Percentiles rank a stretch among this genome's conserved stretches.
These are phyloP conservation scores for Pocillopora meandrina DNA, from an alignment of 92 coral and sea anemone genomes.

Conservation along the genomic window DNA sequence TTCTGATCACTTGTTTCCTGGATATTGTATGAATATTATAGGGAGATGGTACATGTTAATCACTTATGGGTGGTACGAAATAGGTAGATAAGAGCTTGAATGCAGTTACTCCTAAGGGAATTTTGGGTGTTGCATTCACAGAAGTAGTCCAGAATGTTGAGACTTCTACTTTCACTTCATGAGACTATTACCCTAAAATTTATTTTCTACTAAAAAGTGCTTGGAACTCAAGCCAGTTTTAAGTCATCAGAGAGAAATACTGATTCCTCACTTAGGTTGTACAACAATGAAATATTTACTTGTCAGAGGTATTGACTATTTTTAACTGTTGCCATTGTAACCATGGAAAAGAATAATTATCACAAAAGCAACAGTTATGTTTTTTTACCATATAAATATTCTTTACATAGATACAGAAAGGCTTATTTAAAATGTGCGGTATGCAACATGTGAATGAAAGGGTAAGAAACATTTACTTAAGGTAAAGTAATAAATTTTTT, in stretches of 20 bases:
- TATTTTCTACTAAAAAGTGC: neutral
- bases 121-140: no score
- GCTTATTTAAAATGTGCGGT: constrained; percentile 1
- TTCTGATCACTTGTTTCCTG: no score
- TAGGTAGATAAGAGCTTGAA: no score
- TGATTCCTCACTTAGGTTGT: neutral
- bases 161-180: no score
- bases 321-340: neutral
- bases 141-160: no score
- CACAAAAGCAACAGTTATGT: neutral
- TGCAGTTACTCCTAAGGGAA: no score
- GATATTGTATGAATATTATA: no score
- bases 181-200: neutral
- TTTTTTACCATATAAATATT: neutral
- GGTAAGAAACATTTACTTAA: neutral
- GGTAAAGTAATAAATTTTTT: neutral
- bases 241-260: no score
- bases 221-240: neutral
- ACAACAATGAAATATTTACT: neutral
- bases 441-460: neutral
- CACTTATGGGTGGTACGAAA: no score
- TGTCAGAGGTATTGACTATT: constrained; percentile 1
- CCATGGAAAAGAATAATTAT: neutral
- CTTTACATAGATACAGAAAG: neutral
- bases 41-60: no score